Conservation (phyloP, 2,113 vertebrate species). For the Sinocyclocheilus rhinocerous region DNA sequence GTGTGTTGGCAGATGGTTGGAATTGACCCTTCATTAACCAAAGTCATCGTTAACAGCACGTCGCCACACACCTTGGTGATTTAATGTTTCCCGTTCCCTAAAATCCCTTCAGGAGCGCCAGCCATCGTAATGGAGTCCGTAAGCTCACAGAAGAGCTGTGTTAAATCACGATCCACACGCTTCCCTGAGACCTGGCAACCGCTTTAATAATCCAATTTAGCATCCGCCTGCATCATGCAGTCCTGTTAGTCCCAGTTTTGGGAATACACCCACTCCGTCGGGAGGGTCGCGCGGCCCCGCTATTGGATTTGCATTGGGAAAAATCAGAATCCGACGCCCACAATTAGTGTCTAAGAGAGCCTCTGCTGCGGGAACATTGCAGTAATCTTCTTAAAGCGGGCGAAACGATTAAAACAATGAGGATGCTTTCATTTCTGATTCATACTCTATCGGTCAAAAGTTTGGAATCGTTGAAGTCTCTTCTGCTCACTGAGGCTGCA, state of each 20-base stretch:
- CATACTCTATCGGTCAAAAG: background rate
- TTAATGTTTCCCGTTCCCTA: constrained; percentile 58
- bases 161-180: constrained; percentile 75
- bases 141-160: constrained; percentile 57
- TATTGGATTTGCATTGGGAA: constrained; percentile 79
- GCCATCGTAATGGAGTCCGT: constrained; percentile 41
- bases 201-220: constrained; percentile 77
- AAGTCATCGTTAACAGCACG: constrained; percentile 62
- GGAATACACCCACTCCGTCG: constrained; percentile 68
- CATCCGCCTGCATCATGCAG: constrained; percentile 65
- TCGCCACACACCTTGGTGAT: constrained; percentile 57
- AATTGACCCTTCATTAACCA: constrained; percentile 65
- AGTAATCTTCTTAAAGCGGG: constrained; percentile 67
- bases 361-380: constrained; percentile 57
- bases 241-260: constrained; percentile 69
- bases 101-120: constrained; percentile 63
- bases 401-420: constrained; percentile 70
- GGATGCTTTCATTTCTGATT: background rate
- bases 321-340: constrained; percentile 71
- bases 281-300: constrained; percentile 72
- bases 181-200: constrained; percentile 70
- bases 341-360: constrained; percentile 70
- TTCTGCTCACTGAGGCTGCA: background rate
- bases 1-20: constrained; percentile 62
- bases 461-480: background rate